Base-by-base conservation (phyloP, 1,140 invertebrate species). In the Pseudomyrmex dendroicus region DNA sequence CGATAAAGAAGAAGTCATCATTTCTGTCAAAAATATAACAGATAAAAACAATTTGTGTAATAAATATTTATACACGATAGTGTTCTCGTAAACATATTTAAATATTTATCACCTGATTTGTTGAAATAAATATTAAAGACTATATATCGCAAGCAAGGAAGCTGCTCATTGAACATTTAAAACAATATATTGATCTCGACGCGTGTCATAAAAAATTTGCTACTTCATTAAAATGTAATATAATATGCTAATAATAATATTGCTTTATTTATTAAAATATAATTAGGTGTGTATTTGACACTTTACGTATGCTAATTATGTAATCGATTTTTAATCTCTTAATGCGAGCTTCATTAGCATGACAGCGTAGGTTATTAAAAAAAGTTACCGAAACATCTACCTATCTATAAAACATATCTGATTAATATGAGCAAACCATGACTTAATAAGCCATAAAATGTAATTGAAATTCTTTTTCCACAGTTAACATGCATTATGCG, bases 281-380 rank as follows among this genome's bases (percentile, higher is more conserved):
- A 17, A 3, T 5, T 10, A 9, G 44, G 15, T 2, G 59, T n/a
- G n/a, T 50, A 66, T 5, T 54, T 67, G n/a, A 76, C 63, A n/a
- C 5, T 35, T 35, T 35, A 35, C 7, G 4, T 20, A 7, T 5
- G 22, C 54, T 25, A 25, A 56, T 67, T 3, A 20, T 10, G n/a
- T 8, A 13, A 22, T 77, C 64, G 8, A 77, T 46, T 54, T 67
- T 77, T 77, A 77, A 56, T 20, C 5, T 35, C 46, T 25, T n/a
- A 44, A n/a, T n/a, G 9, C 35, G 4, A 20, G 22, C 48, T 76
- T 54, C 5, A 64, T 64, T 61, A 22, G 48, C 25, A 25, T 4
- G 56, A 12, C 4, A 54, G 12, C 35, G 35, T 35, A 35, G 35
- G 5, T 35, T 35, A 35, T 44, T 20, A 1, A 2, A 77, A 66